Base-by-base conservation (phyloP, 2,888 invertebrate species). In the Halocaridina rubra region DNA sequence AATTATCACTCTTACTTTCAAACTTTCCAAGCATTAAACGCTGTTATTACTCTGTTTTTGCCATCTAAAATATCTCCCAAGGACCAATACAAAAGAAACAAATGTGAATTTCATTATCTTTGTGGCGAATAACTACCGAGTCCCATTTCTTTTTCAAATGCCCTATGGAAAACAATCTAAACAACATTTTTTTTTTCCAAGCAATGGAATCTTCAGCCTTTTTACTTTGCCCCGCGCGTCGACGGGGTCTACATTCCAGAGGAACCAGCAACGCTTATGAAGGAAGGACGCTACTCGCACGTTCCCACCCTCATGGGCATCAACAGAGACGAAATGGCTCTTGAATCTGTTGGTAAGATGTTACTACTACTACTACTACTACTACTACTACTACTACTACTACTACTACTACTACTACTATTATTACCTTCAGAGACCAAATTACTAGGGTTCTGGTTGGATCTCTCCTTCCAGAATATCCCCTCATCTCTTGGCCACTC, bases 241-340 rank as follows among this genome's bases (percentile, higher is more conserved):
- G 86, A 86, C 61, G 86, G 86, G 10, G 81, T 46, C 22, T 86
- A 79, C 79, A 46, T 86, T 2, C 78, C 78, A 16, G 86, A 78
- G 10, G 79, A 79, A 3, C 86, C 86, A 0, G 86, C 57, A 13
- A 46, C 69, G 10, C 75, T 86, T 10, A 74, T 86, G 22, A 61
- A 64, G 57, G 81, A 82, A 59, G 78, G 77, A 7, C 53, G 39
- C 29, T 86, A 78, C 78, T 32, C 71, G 33, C 78, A 81, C n/a
- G 86, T 86, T n/a, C 81, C 81, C 0, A 61, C 72, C 53, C 61
- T 86, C 67, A 74, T 81, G 74, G 86, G 86, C 19, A 57, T 33
- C 74, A 78, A 77, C 75, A 79, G 79, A 33, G 75, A 86, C 39
- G 86, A 86, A 30, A 69, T 75, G 53, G 81, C 86, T 13, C 5